These are phyloP conservation scores for Neopelma chrysocephalum DNA, from an alignment of 2,797 vertebrate species.

Conservation along the genomic window DNA sequence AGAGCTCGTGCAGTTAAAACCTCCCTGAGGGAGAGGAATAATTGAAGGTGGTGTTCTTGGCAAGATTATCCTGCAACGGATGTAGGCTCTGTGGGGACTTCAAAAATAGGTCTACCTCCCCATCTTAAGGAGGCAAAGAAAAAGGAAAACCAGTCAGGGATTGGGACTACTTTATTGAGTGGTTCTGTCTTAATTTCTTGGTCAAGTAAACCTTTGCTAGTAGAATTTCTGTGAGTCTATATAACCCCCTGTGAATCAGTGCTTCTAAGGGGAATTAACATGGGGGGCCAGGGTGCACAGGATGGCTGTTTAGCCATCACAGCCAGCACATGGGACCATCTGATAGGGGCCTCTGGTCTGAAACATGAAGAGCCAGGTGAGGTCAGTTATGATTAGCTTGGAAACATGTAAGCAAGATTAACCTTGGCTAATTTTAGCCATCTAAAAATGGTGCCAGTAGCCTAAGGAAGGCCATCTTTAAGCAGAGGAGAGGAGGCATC, in stretches of 20 bases:
- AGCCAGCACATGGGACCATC: background rate
- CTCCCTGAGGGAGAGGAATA: background rate
- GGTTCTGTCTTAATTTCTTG: background rate
- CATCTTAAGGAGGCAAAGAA: background rate
- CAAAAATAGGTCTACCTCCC: background rate
- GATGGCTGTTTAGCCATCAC: background rate
- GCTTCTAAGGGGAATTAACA: background rate
- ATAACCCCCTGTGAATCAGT: background rate
- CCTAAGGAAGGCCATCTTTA: background rate
- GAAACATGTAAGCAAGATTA: background rate
- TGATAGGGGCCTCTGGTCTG: background rate
- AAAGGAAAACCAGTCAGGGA: background rate
- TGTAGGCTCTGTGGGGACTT: background rate
- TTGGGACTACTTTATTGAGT: background rate
- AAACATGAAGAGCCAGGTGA: background rate
- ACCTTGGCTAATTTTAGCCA: constrained; percentile 8
- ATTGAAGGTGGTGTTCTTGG: background rate
- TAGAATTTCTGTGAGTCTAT: background rate
- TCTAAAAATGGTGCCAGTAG: background rate
- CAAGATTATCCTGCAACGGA: background rate
- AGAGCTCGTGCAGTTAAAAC: background rate
- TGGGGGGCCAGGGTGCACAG: rapidly evolving
- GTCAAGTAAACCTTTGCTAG: background rate
- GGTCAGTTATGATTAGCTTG: background rate
- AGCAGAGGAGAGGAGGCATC: background rate